Evolutionary conservation across 37 sponge, comb jelly and placozoan species (phyloP).

Genomic region (Halichondria panicea): DNA sequence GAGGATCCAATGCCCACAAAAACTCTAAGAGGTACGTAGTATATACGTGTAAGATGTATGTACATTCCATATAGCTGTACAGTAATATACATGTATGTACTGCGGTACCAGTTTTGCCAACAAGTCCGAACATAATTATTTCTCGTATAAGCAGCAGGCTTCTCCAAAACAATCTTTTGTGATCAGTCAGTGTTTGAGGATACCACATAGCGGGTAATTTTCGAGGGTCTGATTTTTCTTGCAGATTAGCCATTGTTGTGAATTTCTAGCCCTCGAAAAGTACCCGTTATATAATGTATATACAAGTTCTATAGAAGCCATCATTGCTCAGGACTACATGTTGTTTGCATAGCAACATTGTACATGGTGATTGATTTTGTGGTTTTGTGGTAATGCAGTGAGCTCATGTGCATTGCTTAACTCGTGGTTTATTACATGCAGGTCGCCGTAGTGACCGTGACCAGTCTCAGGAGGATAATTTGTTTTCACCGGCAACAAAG

Average conservation of each 20-base stretch:
- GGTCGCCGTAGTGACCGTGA: background rate
- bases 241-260: too few species aligned
- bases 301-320: slow-evolving; percentile 30
- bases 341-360: background rate
- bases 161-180: too few species aligned
- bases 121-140: too few species aligned
- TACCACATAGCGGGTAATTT: too few species aligned
- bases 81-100: background rate
- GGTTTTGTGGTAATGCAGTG: background rate
- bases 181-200: too few species aligned
- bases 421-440: too few species aligned
- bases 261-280: too few species aligned
- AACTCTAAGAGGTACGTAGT: slow-evolving; percentile 29
- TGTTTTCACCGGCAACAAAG: slow-evolving; percentile 35
- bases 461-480: slow-evolving; percentile 19
- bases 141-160: too few species aligned
- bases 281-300: too few species aligned
- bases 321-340: background rate
- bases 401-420: too few species aligned
- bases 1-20: slow-evolving; percentile 35
- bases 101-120: too few species aligned
- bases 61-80: background rate
- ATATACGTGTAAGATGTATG: slow-evolving; percentile 8
- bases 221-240: too few species aligned
- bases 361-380: background rate